phyloP scores from a whole-genome alignment of 2,888 invertebrate species.

The Elysia crispata region DNA sequence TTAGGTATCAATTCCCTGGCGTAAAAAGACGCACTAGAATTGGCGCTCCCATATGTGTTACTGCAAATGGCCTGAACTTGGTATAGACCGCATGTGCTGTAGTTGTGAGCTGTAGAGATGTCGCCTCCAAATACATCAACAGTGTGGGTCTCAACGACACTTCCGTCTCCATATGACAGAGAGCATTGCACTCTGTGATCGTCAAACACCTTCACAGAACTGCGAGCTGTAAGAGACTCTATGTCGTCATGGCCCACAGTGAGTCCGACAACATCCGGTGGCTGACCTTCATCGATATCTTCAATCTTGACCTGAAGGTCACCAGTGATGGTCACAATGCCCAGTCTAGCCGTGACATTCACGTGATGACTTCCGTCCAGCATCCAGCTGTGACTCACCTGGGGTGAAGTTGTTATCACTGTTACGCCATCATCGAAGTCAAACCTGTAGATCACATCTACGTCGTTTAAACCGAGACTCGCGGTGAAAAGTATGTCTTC shows the following conservation, averaged over 20 bases:
- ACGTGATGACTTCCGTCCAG: conserved; percentile 63
- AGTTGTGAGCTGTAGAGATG: conserved; percentile 53
- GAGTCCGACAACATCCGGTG: conserved; percentile 60
- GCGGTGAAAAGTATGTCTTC: conserved; percentile 66
- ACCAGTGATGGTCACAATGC: conserved; percentile 53
- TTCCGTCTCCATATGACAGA: conserved; percentile 59
- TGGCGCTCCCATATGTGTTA: conserved; percentile 64
- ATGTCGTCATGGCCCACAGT: conserved; percentile 53
- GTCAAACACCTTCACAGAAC: conserved; percentile 58
- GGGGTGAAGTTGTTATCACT: conserved; percentile 49
- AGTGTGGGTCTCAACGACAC: conserved; percentile 6
- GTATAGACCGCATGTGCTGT: conserved; percentile 62
- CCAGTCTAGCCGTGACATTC: conserved; percentile 57
- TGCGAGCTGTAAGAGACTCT: conserved; percentile 43
- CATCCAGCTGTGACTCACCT: conserved; percentile 66
- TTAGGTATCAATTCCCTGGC: conserved; percentile 57
- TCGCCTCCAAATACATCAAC: conserved; percentile 53
- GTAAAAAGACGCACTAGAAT: conserved; percentile 54
- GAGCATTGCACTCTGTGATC: conserved; percentile 57
- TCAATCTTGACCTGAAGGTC: conserved; percentile 58
- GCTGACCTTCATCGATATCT: conserved; percentile 63
- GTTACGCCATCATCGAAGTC: conserved; percentile 68
- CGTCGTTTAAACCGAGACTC: conserved; percentile 50
- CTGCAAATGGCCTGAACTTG: conserved; percentile 58
- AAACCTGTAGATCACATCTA: conserved; percentile 58